These are phyloP conservation scores for Athalia rosae DNA, from an alignment of 2,888 invertebrate species.

Conservation along the genomic window DNA sequence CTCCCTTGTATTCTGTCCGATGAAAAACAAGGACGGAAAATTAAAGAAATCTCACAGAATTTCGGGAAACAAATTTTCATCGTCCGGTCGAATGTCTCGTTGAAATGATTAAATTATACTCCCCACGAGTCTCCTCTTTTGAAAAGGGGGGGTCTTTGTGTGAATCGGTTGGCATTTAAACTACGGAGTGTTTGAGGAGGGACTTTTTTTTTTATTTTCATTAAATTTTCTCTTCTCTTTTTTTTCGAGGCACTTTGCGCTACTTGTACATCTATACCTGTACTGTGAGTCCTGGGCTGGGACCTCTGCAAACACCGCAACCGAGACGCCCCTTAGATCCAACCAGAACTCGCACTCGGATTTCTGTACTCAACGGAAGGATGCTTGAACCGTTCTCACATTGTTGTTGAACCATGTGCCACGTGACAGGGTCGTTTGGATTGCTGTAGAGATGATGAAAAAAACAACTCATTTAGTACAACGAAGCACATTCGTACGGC, in stretches of 20 bases:
- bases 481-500: too few species aligned
- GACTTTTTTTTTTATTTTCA: too few species aligned
- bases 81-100: slow-evolving; percentile 2
- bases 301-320: slow-evolving; percentile 79
- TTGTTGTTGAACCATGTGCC: slow-evolving; percentile 86
- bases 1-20: slow-evolving; percentile 87
- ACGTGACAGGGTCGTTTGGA: slow-evolving; percentile 85
- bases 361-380: slow-evolving; percentile 79
- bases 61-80: too few species aligned
- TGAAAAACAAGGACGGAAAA: neutral
- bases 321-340: slow-evolving; percentile 90
- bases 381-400: slow-evolving; percentile 76
- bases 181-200: neutral
- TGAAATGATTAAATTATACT: slow-evolving; percentile 13
- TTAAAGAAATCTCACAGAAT: slow-evolving; percentile 7
- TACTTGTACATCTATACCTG: slow-evolving; percentile 58
- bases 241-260: neutral
- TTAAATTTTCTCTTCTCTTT: neutral
- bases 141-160: slow-evolving; percentile 1
- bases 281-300: slow-evolving; percentile 70
- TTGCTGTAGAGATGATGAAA: slow-evolving; percentile 75
- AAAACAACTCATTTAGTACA: neutral
- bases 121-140: neutral
- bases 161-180: neutral
- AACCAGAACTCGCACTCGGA: slow-evolving; percentile 85